Conservation (phyloP, 1,140 invertebrate genomes). For the Magallana gigas region DNA sequence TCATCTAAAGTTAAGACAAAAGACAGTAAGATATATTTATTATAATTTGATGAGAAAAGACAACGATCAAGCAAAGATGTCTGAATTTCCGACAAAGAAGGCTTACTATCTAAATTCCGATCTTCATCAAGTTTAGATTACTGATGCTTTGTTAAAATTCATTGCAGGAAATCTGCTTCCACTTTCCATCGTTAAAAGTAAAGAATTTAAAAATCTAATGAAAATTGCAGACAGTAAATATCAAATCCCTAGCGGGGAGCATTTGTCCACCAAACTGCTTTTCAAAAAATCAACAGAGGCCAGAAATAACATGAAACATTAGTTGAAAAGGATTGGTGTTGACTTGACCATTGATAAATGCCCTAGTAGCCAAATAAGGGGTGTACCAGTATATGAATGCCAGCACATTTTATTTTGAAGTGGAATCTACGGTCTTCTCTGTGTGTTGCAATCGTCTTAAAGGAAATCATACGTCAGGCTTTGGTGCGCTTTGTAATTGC, state of each 20-base stretch:
- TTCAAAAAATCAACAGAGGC: neutral
- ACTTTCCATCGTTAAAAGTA: constrained; percentile 39
- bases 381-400: neutral
- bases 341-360: neutral
- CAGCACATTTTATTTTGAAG: neutral
- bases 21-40: neutral
- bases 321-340: neutral
- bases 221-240: constrained; percentile 34
- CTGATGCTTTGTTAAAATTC: neutral
- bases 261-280: constrained; percentile 34
- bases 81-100: neutral
- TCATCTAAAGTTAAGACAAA: neutral
- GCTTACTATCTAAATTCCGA: neutral
- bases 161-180: constrained; percentile 16
- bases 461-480: neutral
- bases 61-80: neutral
- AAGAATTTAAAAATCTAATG: constrained; percentile 45
- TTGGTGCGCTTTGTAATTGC: neutral
- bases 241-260: constrained; percentile 34
- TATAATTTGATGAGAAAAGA: neutral
- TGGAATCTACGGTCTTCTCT: neutral
- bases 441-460: neutral
- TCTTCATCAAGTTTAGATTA: neutral
- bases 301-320: neutral
- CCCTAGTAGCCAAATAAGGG: too few species aligned